These are phyloP conservation scores for Pseudopleuronectes americanus DNA, from an alignment of 2,797 vertebrate genomes.

Conservation along the genomic window DNA sequence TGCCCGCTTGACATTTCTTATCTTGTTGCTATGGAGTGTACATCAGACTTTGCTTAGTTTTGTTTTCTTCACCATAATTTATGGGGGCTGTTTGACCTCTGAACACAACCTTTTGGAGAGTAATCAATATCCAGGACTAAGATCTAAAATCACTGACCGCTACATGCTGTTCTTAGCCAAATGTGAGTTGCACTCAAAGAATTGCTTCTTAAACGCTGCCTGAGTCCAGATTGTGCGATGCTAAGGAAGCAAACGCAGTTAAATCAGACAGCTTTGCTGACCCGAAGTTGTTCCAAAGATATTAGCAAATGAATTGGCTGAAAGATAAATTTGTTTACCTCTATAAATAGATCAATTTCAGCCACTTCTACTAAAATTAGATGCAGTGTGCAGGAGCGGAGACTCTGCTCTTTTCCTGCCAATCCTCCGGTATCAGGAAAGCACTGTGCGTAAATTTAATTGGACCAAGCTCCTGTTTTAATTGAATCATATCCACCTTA, in stretches of 20 bases:
- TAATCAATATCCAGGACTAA: slow-evolving; percentile 7
- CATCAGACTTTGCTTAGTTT: slow-evolving; percentile 33
- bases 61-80: slow-evolving; percentile 13
- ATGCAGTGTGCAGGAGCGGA: slow-evolving; percentile 48
- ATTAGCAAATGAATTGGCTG: slow-evolving; percentile 72
- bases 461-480: slow-evolving; percentile 30
- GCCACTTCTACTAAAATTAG: slow-evolving; percentile 71
- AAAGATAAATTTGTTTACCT: slow-evolving; percentile 71
- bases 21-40: slow-evolving; percentile 26
- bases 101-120: not conserved
- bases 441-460: slow-evolving; percentile 40
- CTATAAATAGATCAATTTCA: slow-evolving; percentile 73
- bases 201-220: slow-evolving; percentile 19
- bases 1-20: slow-evolving; percentile 42
- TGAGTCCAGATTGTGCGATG: too few relatives aligned
- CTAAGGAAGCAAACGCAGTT: slow-evolving; percentile 17
- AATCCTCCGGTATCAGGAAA: slow-evolving; percentile 38
- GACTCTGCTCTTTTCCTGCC: slow-evolving; percentile 54
- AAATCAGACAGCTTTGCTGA: slow-evolving; percentile 34
- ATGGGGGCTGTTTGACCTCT: not conserved
- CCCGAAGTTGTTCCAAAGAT: slow-evolving; percentile 45
- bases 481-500: slow-evolving; percentile 4
- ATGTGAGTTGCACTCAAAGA: slow-evolving; percentile 18
- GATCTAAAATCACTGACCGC: slow-evolving; percentile 8
- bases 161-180: not conserved